Evolutionary conservation across 2,888 invertebrate species (phyloP), one percentile per base, ranked within the genome.

Genomic region (Drosophila helvetica): DNA sequence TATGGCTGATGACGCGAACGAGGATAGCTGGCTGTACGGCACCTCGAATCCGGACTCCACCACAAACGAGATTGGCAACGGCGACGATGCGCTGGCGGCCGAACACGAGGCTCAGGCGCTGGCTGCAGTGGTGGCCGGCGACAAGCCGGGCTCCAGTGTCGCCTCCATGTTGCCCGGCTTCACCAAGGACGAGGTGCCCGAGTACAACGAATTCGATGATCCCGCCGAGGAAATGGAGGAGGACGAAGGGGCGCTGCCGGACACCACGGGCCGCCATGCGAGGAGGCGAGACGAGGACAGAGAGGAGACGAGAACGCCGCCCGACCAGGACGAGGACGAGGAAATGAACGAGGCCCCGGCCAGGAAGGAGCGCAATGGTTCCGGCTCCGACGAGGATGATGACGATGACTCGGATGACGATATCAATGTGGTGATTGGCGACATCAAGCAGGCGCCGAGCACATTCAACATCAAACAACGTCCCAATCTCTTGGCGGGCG

Each of bases 391-490:
- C 10, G 90, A 87, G 1, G 90, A 87, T 45, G 91, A 89, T 10
- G 91, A 92, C 47, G 90, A 90, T 25, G 92, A 94, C 69, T 95
- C 93, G 0, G 97, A 96, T 72, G 96, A 97, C 90, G 96, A 97
- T 89, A 95, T 98, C 9, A 96, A 98, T 92, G 97, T 98, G 71
- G 97, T 98, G 1, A 98, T 98, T 85, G 98, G 98, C 3, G 98
- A 96, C 88, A 96, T 96, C 54, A 96, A 96, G 91, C 94, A 96
- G 0, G 95, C 95, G 0, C 94, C 95, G 0, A 89, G 88, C 64
- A 94, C 95, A 4, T 96, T 96, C 88, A 96, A 96, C 88, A 96
- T 96, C 9, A 97, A 96, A 86, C 92, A 92, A 80, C 88, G 93
- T 18, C 92, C 93, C 27, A 93, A 93, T 70, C 85, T 94, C 57